Evolutionary conservation across 1,140 invertebrate genomes (phyloP).

Genomic region (Cydia pomonella): DNA sequence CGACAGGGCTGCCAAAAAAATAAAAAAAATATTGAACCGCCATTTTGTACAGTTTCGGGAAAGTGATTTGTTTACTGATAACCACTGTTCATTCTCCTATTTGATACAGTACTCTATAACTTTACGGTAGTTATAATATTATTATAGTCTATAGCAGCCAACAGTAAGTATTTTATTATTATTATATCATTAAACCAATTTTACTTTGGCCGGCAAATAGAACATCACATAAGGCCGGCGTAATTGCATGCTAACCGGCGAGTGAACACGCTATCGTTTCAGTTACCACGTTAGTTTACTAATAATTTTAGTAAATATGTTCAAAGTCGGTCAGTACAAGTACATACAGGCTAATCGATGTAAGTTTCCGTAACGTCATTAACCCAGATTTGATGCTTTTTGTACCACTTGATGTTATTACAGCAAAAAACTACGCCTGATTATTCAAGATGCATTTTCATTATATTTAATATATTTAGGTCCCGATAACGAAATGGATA

Average conservation of each 20-base stretch:
- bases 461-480: background rate
- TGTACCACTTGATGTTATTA: too few relatives aligned
- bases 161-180: background rate
- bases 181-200: too few relatives aligned
- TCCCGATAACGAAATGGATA: constrained; percentile 53
- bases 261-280: constrained; percentile 2
- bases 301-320: background rate
- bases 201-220: background rate
- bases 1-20: background rate
- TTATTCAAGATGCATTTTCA: too few relatives aligned
- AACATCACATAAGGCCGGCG: background rate
- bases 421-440: too few relatives aligned
- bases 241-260: background rate
- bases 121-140: background rate
- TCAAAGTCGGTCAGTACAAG: background rate
- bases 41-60: constrained; percentile 11
- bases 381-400: background rate
- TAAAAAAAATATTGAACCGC: constrained; percentile 12
- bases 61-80: constrained; percentile 11
- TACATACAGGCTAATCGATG: background rate
- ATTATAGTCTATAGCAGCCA: background rate
- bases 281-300: background rate
- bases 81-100: background rate
- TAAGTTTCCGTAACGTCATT: background rate
- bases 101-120: background rate